Evolutionary conservation across 2,888 invertebrate genomes (phyloP), one percentile per base, ranked within the genome.

Genomic region (Synergus gifuensis): DNA sequence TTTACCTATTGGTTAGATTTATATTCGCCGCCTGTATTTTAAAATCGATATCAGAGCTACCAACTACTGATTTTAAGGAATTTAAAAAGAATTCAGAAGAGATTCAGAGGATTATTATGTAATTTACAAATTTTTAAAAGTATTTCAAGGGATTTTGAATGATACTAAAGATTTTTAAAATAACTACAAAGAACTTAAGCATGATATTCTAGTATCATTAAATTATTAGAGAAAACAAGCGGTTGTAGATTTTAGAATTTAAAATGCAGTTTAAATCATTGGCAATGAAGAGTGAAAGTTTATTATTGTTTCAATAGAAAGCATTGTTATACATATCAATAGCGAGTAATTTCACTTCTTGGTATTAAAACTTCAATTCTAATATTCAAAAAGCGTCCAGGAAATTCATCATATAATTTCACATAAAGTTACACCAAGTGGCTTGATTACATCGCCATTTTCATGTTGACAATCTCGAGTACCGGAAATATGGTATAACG

Each of bases 391-490:
- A 49, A 46, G 28, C 7, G 46, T 49, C 16, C 28, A 69, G 22
- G 28, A 46, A 69, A 69, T 16, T 49, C 28, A 49, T 67, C 28
- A 49, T 49, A 36, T 28, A 49, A 69, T 49, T 69, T 28, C 46
- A 69, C 16, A 69, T 49, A 46, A 69, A 69, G 22, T 49, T 69
- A 28, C 16, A 49, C 46, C 16, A 46, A 49, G 67, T 67, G 67
- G 67, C 46, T 46, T 66, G 18, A 67, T 67, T 46, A 67, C 8
- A 67, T 67, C 44, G 67, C 44, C 69, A 69, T 69, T 69, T 69
- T 67, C 18, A 67, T 69, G 69, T 69, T 69, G 69, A 69, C 69
- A 69, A 69, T 69, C 69, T 28, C 69, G 36, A 69, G 49, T 69
- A 49, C 16, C 69, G 69, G 69, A 69, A 69, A 69, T 49, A 69